Conservation (phyloP, 2,797 vertebrate species). For the Lophius americanus region DNA sequence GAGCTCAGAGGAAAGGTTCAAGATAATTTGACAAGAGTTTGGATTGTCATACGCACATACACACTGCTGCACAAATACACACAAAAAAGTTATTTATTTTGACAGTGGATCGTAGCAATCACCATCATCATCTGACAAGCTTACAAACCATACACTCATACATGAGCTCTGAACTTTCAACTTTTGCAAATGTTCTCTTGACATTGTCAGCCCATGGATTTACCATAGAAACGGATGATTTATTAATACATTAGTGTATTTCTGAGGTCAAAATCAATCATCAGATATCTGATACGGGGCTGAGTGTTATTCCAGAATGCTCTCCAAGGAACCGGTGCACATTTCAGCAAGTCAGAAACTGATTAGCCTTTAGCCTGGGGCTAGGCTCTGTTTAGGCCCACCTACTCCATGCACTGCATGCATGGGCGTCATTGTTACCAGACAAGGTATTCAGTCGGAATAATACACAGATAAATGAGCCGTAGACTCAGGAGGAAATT, state of each 20-base stretch:
- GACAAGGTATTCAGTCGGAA: constrained; percentile 55
- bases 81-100: not conserved
- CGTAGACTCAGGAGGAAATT: constrained; percentile 40
- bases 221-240: constrained; percentile 74
- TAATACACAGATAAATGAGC: constrained; percentile 50
- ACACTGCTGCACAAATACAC: not conserved
- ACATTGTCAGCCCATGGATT: constrained; percentile 53
- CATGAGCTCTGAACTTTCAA: constrained; percentile 65
- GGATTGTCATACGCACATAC: constrained; percentile 5
- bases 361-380: constrained; percentile 76
- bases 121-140: constrained; percentile 25
- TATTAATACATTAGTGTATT: constrained; percentile 80
- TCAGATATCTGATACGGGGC: constrained; percentile 69
- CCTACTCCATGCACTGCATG: constrained; percentile 48
- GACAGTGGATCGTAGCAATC: constrained; percentile 36
- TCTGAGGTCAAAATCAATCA: constrained; percentile 79
- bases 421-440: constrained; percentile 62
- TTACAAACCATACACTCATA: constrained; percentile 5
- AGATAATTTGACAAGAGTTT: constrained; percentile 24
- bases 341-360: constrained; percentile 80
- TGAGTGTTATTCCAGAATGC: constrained; percentile 77
- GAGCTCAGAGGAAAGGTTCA: constrained; percentile 12
- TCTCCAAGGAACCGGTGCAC: constrained; percentile 73
- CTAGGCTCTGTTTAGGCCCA: constrained; percentile 57
- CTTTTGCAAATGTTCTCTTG: constrained; percentile 54